These are phyloP conservation scores for Palloptera scutellata DNA, from an alignment of 2,888 invertebrate species.

Conservation along the genomic window DNA sequence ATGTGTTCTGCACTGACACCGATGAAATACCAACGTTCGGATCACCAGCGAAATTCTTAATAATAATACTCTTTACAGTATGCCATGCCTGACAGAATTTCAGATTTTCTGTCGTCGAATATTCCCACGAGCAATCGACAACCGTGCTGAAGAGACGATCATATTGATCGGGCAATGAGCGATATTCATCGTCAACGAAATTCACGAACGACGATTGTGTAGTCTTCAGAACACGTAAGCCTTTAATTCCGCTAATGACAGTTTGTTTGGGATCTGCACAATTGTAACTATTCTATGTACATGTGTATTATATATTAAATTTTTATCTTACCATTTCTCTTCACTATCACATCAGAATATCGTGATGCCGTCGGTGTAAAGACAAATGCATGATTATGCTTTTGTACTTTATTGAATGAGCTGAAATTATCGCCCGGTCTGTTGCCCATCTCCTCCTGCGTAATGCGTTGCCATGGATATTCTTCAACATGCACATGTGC, in stretches of 20 bases:
- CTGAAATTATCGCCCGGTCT: slow-evolving; percentile 39
- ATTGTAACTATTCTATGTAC: background rate
- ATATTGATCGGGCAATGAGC: slow-evolving; percentile 76
- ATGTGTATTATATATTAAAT: background rate
- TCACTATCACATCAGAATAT: slow-evolving; percentile 74
- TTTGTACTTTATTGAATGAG: slow-evolving; percentile 51
- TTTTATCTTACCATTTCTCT: slow-evolving; percentile 70
- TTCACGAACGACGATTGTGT: slow-evolving; percentile 82
- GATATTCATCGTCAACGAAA: slow-evolving; percentile 81
- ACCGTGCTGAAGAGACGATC: slow-evolving; percentile 79
- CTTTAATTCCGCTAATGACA: slow-evolving; percentile 75
- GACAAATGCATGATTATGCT: slow-evolving; percentile 81
- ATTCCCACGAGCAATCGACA: slow-evolving; percentile 79
- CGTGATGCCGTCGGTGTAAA: slow-evolving; percentile 74
- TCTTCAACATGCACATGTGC: slow-evolving; percentile 76
- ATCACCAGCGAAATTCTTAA: slow-evolving; percentile 80
- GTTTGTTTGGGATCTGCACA: slow-evolving; percentile 66
- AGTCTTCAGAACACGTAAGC: slow-evolving; percentile 78
- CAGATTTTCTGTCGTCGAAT: slow-evolving; percentile 70
- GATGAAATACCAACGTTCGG: slow-evolving; percentile 76
- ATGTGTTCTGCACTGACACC: slow-evolving; percentile 81
- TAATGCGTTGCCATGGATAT: slow-evolving; percentile 79
- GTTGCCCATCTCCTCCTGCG: slow-evolving; percentile 61
- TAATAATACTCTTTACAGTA: slow-evolving; percentile 74
- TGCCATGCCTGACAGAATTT: slow-evolving; percentile 77